Conservation (phyloP, 1,140 invertebrate species). For the Drosophila saltans region DNA sequence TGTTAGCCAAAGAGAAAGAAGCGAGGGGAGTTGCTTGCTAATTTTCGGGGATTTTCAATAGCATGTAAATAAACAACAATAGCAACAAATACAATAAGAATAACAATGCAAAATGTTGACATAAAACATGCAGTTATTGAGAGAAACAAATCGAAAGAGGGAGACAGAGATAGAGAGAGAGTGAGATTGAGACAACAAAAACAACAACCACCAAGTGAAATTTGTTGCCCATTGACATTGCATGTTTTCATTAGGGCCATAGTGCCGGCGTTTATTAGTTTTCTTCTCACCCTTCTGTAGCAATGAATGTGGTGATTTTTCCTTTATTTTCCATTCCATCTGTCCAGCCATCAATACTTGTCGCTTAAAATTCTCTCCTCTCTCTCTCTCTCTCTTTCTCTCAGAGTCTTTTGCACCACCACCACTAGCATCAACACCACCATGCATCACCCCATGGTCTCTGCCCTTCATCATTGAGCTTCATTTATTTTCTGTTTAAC, state of each 20-base stretch:
- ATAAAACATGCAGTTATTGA: slow-evolving; percentile 39
- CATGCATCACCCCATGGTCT: background rate
- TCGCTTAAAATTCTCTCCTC: slow-evolving; percentile 58
- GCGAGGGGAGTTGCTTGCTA: slow-evolving; percentile 49
- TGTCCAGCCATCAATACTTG: slow-evolving; percentile 77
- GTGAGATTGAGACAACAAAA: background rate
- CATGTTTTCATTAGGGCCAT: slow-evolving; percentile 21
- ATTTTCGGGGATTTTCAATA: slow-evolving; percentile 62
- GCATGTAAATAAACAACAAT: slow-evolving; percentile 64
- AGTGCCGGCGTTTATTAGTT: slow-evolving; percentile 23
- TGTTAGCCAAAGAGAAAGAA: background rate
- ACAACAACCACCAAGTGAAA: slow-evolving; percentile 56
- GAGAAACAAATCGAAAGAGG: slow-evolving; percentile 2
- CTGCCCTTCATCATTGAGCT: slow-evolving; percentile 40
- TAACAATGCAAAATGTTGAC: slow-evolving; percentile 65
- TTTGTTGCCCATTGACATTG: slow-evolving; percentile 18
- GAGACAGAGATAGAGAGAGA: no score
- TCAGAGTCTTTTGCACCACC: slow-evolving; percentile 32
- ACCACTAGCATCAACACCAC: slow-evolving; percentile 5
- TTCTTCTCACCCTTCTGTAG: slow-evolving; percentile 2
- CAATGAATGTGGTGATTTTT: slow-evolving; percentile 21
- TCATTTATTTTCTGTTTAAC: slow-evolving; percentile 82
- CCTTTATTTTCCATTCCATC: slow-evolving; percentile 34
- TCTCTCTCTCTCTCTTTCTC: slow-evolving; percentile 13
- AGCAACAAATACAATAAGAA: slow-evolving; percentile 7